Base-by-base conservation (phyloP, 2,113 vertebrate genomes). In the Corapipo altera region DNA sequence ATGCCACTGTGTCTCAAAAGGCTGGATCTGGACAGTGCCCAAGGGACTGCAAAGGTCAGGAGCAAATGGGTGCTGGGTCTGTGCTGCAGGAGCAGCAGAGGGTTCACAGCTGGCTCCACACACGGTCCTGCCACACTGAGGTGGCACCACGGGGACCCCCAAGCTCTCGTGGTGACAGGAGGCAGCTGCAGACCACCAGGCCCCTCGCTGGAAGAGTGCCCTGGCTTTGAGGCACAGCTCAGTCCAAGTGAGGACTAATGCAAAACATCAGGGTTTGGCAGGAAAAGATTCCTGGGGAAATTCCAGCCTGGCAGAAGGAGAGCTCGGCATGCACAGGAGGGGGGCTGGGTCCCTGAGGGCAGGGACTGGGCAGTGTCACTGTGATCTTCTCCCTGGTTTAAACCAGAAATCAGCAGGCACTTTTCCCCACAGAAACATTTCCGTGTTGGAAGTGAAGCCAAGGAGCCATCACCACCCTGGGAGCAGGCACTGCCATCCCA, bases 131-230 rank as follows among this genome's bases (percentile, higher is more conserved):
- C 35, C 64, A 48, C 49, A 13, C 33, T 3, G 11, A 27, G 35
- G 43, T 30, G 30, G 26, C 90, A 70, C 76, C 1, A 0, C 3
- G 1, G 70, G 48, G 16, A 52, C 23, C 15, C 19, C 1, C 2
- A 13, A 12, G 48, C 51, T 49, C 75, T 78, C 49, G 20, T 0
- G 0, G 54, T 7, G 62, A 67, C 1, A 2, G 19, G 16, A 72
- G 24, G 23, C 41, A 32, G 43, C 79, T 75, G 71, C 75, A 54
- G 66, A n/a, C 5, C 5, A 2, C 11, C n/a, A 75, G n/a, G 51
- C 37, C 19, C 28, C 52, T 85, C 35, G 17, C 52, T 0, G 5
- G 88, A 72, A 51, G 18, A 37, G 24, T 1, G 13, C 37, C 46
- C 18, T 30, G 61, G 55, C 61, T 88, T 54, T 48, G 70, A 69